Conservation (phyloP, 1,140 invertebrate species). For the Caenorhabditis brenneri region DNA sequence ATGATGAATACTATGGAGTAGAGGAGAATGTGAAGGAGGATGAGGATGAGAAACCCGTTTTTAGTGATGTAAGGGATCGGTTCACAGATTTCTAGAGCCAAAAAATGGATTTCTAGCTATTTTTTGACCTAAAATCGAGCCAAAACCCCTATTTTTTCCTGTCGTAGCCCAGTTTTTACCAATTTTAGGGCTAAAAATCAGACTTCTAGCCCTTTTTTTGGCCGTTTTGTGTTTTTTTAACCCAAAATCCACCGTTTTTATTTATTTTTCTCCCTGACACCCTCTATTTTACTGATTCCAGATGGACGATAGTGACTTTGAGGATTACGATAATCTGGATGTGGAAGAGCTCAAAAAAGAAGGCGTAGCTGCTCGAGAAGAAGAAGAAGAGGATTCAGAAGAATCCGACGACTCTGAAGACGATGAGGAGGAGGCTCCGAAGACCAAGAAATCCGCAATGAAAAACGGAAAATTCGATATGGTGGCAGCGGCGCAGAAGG, state of each 20-base stretch:
- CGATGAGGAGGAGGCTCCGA: conserved; percentile 74
- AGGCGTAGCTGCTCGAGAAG: neutral
- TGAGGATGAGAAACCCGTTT: conserved; percentile 73
- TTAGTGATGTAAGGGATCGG: conserved; percentile 36
- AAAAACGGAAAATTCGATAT: conserved; percentile 72
- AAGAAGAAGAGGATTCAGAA: conserved; percentile 64
- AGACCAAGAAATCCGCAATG: conserved; percentile 63
- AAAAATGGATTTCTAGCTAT: neutral
- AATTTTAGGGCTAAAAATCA: no score
- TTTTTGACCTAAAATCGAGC: no score
- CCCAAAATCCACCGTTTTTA: no score
- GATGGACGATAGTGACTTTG: conserved; percentile 31
- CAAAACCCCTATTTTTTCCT: no score
- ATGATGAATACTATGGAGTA: conserved; percentile 82
- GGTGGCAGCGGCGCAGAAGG: conserved; percentile 77
- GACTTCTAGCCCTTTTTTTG: no score
- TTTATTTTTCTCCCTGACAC: no score
- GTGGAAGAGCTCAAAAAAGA: neutral
- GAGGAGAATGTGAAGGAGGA: conserved; percentile 66
- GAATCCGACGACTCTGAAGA: conserved; percentile 26
- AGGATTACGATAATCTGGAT: conserved; percentile 38
- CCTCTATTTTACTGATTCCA: neutral
- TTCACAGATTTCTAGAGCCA: no score
- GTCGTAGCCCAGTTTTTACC: no score
- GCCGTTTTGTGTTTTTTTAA: no score